Evolutionary conservation across 2,888 invertebrate species (phyloP).

Genomic region (Hydraecia micacea): DNA sequence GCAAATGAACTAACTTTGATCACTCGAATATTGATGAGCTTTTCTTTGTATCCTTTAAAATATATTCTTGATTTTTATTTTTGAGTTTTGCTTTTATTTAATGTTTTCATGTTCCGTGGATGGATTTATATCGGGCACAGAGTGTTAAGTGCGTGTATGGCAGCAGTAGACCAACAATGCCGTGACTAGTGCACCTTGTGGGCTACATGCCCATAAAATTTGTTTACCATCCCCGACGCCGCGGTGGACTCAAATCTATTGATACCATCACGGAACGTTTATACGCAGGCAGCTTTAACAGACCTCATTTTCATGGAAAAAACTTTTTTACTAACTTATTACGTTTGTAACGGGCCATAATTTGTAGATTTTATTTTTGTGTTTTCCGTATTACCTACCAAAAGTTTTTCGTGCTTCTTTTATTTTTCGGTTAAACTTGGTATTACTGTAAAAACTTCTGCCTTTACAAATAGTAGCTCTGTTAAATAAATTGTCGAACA

Average conservation of each 20-base stretch:
- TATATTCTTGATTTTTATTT: neutral
- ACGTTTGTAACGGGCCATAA: constrained; percentile 42
- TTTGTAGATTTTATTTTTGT: constrained; percentile 58
- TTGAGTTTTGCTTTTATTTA: neutral
- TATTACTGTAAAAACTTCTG: constrained; percentile 30
- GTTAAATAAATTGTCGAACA: constrained; percentile 12
- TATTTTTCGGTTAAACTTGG: constrained; percentile 22
- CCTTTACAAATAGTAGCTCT: constrained; percentile 19
- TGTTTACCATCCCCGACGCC: constrained; percentile 78
- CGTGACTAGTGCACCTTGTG: constrained; percentile 83
- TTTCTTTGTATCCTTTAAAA: constrained; percentile 3
- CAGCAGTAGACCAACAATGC: constrained; percentile 78
- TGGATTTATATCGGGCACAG: constrained; percentile 61
- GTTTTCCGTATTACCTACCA: constrained; percentile 29
- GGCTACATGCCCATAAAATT: constrained; percentile 82
- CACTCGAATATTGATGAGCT: neutral
- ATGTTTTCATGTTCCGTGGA: neutral
- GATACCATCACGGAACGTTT: constrained; percentile 73
- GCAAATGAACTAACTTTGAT: constrained; percentile 21
- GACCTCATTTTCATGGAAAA: constrained; percentile 52
- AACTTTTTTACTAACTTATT: constrained; percentile 53
- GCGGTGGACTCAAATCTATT: constrained; percentile 74
- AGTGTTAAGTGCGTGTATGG: constrained; percentile 84
- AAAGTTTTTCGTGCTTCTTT: neutral
- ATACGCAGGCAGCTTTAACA: constrained; percentile 47